phyloP scores from a whole-genome alignment of 2,888 invertebrate species.

The Euclidia mi region DNA sequence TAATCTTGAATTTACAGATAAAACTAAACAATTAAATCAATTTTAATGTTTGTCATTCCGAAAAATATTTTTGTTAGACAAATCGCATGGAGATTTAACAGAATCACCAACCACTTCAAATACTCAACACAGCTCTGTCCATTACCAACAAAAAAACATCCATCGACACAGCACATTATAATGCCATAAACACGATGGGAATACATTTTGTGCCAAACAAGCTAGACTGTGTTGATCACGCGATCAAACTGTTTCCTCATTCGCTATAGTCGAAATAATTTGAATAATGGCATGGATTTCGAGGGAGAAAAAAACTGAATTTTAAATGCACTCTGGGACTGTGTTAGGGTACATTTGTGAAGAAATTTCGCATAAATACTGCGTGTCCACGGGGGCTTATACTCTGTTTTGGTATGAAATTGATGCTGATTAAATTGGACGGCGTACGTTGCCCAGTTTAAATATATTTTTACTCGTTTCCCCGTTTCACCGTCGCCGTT shows the following conservation, averaged over 20 bases:
- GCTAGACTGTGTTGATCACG: slow-evolving; percentile 33
- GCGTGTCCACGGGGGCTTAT: slow-evolving; percentile 28
- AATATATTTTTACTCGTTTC: slow-evolving; percentile 20
- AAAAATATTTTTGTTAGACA: too few relatives aligned
- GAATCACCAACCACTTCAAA: too few relatives aligned
- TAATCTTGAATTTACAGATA: too few relatives aligned
- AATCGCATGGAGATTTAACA: too few relatives aligned
- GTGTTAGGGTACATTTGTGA: slow-evolving; percentile 32
- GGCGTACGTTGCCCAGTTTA: slow-evolving; percentile 12
- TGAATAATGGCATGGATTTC: slow-evolving; percentile 49
- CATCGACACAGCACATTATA: slow-evolving; percentile 19
- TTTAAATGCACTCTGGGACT: slow-evolving; percentile 51
- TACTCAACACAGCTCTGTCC: too few relatives aligned
- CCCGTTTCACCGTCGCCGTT: slow-evolving; percentile 17
- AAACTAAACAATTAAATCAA: too few relatives aligned
- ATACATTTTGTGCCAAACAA: slow-evolving; percentile 46
- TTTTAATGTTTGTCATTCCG: too few relatives aligned
- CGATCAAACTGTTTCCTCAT: slow-evolving; percentile 33
- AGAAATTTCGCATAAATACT: slow-evolving; percentile 45
- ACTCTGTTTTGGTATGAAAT: slow-evolving; percentile 42
- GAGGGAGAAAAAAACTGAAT: slow-evolving; percentile 51
- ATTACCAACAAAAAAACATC: too few relatives aligned
- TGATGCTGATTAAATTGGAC: slow-evolving; percentile 48
- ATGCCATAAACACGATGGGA: slow-evolving; percentile 29
- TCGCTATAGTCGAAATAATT: slow-evolving; percentile 51